Conservation (phyloP, 2,113 vertebrate genomes). For the Petroica traversi region DNA sequence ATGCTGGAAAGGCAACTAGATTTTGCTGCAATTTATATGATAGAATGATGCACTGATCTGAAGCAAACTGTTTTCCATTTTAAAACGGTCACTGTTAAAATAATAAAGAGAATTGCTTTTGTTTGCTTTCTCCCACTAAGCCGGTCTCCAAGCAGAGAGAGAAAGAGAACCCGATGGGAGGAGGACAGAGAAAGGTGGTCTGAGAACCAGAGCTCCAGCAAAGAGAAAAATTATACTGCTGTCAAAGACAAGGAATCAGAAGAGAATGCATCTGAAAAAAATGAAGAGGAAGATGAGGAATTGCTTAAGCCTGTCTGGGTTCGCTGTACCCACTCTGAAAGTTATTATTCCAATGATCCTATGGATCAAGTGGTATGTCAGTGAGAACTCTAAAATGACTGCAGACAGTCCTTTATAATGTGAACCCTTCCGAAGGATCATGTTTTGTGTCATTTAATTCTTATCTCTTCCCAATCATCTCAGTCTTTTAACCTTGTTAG, state of each 20-base stretch:
- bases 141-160: conserved; percentile 87
- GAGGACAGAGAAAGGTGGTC: conserved; percentile 81
- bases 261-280: conserved; percentile 73
- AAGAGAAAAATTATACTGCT: conserved; percentile 72
- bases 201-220: conserved; percentile 69
- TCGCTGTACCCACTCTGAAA: conserved; percentile 95
- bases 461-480: background rate
- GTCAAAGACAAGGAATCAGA: conserved; percentile 80
- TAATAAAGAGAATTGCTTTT: background rate
- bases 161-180: conserved; percentile 90
- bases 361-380: conserved; percentile 98
- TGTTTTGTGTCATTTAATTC: background rate
- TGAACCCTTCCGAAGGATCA: background rate
- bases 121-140: conserved; percentile 44
- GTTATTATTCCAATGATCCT: conserved; percentile 94
- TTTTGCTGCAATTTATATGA: background rate
- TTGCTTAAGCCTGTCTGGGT: conserved; percentile 94
- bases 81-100: background rate
- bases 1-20: background rate
- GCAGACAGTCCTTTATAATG: background rate
- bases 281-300: conserved; percentile 89
- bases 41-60: background rate
- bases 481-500: background rate
- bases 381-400: background rate
- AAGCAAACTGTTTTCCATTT: background rate